A percentile compares a stretch with the other conserved stretches of the same genome.
These are phyloP conservation scores for Apteryx mantelli DNA, from an alignment of 2,113 vertebrate genomes.

Conservation along the genomic window DNA sequence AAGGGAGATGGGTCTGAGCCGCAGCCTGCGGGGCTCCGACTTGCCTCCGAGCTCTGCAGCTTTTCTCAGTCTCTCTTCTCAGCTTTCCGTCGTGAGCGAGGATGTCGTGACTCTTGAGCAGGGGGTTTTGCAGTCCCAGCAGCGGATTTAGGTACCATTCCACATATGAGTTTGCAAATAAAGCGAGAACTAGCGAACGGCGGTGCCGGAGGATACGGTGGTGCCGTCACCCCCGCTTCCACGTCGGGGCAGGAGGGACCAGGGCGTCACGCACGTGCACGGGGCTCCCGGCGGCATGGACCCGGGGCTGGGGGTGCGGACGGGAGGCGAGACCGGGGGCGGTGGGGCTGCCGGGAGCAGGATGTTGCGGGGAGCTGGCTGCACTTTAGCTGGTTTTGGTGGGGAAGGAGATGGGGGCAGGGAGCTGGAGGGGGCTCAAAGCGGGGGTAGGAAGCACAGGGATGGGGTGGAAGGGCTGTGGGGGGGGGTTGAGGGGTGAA, in stretches of 20 bases:
- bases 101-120: not conserved
- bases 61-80: not conserved
- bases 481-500: not conserved
- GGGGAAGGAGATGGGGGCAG: not conserved
- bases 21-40: not conserved
- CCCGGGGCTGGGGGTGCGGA: not conserved
- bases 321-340: not conserved
- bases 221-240: not conserved
- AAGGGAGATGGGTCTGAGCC: not conserved
- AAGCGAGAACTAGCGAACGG: not conserved
- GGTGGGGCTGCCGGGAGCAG: not conserved
- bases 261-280: not conserved
- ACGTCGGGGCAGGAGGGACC: not conserved
- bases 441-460: not conserved
- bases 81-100: not conserved
- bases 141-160: conserved; percentile 30
- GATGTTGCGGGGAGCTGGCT: fast-evolving
- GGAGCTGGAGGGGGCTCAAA: not conserved
- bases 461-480: not conserved
- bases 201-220: not conserved
- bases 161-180: conserved; percentile 7
- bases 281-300: not conserved
- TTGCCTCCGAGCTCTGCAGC: not conserved
- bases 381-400: not conserved
- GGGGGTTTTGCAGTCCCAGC: not conserved